phyloP scores from a whole-genome alignment of 2,113 vertebrate species.

The Microcebus murinus region DNA sequence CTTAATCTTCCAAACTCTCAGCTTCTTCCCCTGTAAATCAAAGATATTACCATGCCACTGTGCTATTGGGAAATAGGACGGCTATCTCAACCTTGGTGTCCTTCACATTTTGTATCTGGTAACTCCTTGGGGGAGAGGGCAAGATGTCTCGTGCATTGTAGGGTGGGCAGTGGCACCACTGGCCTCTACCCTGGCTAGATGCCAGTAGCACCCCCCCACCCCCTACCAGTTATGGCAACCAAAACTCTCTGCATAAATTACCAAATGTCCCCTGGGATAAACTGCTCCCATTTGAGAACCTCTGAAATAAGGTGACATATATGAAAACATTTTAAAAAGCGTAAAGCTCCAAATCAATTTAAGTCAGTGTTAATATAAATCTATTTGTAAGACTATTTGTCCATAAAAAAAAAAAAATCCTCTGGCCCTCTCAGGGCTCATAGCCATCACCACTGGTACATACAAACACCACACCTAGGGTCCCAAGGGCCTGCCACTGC shows the following conservation, averaged over 20 bases:
- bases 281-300: not conserved
- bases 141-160: not conserved
- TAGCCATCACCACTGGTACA: no score
- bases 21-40: not conserved
- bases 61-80: not conserved
- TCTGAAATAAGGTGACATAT: constrained; percentile 48
- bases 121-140: no score
- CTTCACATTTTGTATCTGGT: not conserved
- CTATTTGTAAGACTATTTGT: constrained; percentile 46
- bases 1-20: not conserved
- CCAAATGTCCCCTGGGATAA: not conserved
- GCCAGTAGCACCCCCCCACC: not conserved
- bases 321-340: constrained; percentile 49
- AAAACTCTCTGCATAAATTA: not conserved
- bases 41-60: not conserved
- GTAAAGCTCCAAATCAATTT: constrained; percentile 24
- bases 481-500: no score
- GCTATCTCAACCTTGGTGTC: not conserved
- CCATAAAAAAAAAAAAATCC: not conserved
- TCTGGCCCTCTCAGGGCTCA: no score
- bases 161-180: not conserved
- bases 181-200: not conserved
- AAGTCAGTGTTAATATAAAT: constrained; percentile 50
- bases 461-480: no score
- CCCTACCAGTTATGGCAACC: not conserved